A percentile compares a stretch with the other conserved stretches of the same genome.
Conservation (phyloP, 2,113 vertebrate genomes). For the Mugil cephalus region DNA sequence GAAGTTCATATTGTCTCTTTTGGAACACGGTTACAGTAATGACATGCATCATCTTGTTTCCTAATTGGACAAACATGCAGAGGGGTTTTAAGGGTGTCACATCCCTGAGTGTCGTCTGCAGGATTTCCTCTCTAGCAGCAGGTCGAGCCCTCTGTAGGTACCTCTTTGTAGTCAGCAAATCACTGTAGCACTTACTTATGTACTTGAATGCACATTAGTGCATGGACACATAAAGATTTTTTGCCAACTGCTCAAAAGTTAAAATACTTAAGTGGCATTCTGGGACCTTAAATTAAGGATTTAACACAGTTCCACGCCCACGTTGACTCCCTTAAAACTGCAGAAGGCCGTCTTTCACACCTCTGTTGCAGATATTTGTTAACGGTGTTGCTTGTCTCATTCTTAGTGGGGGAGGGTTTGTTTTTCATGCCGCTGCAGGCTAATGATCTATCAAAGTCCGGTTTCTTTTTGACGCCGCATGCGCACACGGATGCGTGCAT, state of each 20-base stretch:
- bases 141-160: no score
- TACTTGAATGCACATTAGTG: no score
- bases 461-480: not conserved
- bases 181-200: no score
- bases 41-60: not conserved
- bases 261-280: no score
- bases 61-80: not conserved
- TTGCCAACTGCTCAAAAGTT: no score
- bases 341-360: not conserved
- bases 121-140: not conserved
- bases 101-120: not conserved
- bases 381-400: not conserved
- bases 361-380: not conserved
- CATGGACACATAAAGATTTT: no score
- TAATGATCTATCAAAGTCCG: no score
- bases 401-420: not conserved
- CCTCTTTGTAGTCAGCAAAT: no score
- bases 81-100: not conserved
- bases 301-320: no score
- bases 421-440: not conserved
- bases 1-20: not conserved
- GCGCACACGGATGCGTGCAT: not conserved
- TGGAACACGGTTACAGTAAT: not conserved
- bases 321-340: not conserved
- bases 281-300: no score